Evolutionary conservation across 2,888 invertebrate genomes (phyloP).

Genomic region (Drosophila sordidapex): DNA sequence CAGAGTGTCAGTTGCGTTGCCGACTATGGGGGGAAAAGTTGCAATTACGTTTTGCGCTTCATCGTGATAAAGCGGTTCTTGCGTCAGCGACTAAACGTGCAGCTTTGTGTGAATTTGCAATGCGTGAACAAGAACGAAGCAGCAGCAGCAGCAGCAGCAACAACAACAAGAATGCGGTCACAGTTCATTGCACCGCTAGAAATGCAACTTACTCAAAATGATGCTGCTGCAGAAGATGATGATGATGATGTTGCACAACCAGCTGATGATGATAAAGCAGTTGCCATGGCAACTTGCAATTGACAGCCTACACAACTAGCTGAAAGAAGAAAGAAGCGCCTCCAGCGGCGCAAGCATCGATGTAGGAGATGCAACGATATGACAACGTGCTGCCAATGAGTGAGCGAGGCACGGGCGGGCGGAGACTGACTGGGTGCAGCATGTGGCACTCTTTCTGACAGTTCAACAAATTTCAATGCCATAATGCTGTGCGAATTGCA

Average conservation of each 20-base stretch:
- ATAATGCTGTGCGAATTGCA: neutral
- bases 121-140: constrained; percentile 44
- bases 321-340: constrained; percentile 22
- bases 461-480: constrained; percentile 26
- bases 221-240: constrained; percentile 35
- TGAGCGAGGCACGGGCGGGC: neutral
- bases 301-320: constrained; percentile 20
- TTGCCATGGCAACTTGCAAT: constrained; percentile 40
- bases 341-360: constrained; percentile 54
- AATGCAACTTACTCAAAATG: constrained; percentile 52
- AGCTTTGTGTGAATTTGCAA: constrained; percentile 60
- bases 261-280: constrained; percentile 14
- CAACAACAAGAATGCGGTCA: constrained; percentile 64
- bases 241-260: constrained; percentile 13
- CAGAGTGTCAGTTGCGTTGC: constrained; percentile 19
- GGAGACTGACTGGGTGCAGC: neutral
- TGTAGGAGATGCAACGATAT: constrained; percentile 19
- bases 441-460: neutral
- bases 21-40: constrained; percentile 31
- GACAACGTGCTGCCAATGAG: constrained; percentile 12
- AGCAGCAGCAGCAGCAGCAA: constrained; percentile 27
- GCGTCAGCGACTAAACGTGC: constrained; percentile 43
- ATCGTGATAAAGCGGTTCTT: constrained; percentile 51
- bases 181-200: constrained; percentile 73
- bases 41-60: constrained; percentile 55